These are phyloP conservation scores for Cladopsammia gracilis DNA, from an alignment of 64 coral and sea anemone genomes.

Conservation along the genomic window DNA sequence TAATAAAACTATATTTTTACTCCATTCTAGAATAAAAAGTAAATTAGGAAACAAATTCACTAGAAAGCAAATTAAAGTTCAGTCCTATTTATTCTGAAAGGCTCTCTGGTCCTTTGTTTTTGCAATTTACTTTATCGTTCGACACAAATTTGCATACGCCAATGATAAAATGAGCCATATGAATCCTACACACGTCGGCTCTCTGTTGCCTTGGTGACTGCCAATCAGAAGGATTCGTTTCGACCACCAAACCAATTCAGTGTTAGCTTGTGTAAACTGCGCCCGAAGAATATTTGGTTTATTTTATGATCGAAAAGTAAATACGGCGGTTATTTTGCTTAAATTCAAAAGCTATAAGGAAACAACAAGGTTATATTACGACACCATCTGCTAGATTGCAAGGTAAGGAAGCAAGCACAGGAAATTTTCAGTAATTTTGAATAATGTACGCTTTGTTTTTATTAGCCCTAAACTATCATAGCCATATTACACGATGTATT, in stretches of 20 bases:
- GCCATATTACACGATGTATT: not conserved
- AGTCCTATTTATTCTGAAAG: not conserved
- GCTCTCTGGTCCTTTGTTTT: too few species aligned
- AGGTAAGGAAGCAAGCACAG: not conserved
- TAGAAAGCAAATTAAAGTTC: too few species aligned
- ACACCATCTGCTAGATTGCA: not conserved
- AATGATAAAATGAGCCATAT: not conserved
- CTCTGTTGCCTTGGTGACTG: not conserved
- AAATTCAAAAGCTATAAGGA: not conserved
- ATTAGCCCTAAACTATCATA: too few species aligned
- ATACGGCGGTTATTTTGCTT: not conserved
- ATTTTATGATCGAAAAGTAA: conserved; percentile 2
- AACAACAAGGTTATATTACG: not conserved
- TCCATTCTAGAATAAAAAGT: too few species aligned
- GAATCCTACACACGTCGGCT: not conserved
- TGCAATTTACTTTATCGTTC: too few species aligned
- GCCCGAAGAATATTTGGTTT: conserved; percentile 13
- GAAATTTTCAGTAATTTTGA: not conserved
- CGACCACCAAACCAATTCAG: not conserved
- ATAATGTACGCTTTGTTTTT: not conserved
- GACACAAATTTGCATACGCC: not conserved
- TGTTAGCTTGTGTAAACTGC: not conserved
- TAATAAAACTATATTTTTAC: too few species aligned
- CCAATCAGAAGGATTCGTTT: conserved; percentile 1
- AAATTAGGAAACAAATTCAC: too few species aligned